phyloP scores from a whole-genome alignment of 2,113 vertebrate species.

The Syngnathoides biaculeatus region DNA sequence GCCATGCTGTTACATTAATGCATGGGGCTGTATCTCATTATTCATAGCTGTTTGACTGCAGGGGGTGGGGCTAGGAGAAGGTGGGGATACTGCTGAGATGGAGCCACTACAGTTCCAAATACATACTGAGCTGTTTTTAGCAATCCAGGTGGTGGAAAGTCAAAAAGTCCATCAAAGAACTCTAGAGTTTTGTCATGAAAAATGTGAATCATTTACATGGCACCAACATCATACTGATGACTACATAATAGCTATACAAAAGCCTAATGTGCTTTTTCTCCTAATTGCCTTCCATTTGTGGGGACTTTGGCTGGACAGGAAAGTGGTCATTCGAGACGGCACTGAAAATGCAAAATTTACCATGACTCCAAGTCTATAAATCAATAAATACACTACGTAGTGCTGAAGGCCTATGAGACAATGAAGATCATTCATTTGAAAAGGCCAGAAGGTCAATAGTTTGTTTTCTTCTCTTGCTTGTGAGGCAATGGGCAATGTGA shows the following conservation, averaged over 20 bases:
- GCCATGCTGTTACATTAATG: slow-evolving; percentile 69
- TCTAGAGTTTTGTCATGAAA: slow-evolving; percentile 31
- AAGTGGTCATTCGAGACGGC: neutral
- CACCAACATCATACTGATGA: slow-evolving; percentile 39
- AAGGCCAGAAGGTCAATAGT: slow-evolving; percentile 16
- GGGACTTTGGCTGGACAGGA: neutral
- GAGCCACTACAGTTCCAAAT: slow-evolving; percentile 53
- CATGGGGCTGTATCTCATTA: slow-evolving; percentile 68
- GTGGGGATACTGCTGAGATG: slow-evolving; percentile 43
- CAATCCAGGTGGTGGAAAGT: slow-evolving; percentile 62
- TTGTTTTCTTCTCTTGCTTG: neutral
- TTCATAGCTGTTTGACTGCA: slow-evolving; percentile 65
- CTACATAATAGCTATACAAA: slow-evolving; percentile 25
- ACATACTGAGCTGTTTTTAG: slow-evolving; percentile 62
- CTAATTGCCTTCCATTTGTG: slow-evolving; percentile 11
- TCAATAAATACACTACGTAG: slow-evolving; percentile 15
- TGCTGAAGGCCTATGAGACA: neutral
- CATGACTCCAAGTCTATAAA: slow-evolving; percentile 10
- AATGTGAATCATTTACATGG: slow-evolving; percentile 45
- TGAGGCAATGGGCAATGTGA: too few species aligned
- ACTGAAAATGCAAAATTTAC: slow-evolving; percentile 7
- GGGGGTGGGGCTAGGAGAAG: slow-evolving; percentile 30
- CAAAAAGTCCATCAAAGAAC: slow-evolving; percentile 40
- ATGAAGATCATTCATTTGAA: slow-evolving; percentile 16
- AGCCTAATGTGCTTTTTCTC: slow-evolving; percentile 21